A percentile compares a stretch with the other conserved stretches of the same genome.
Evolutionary conservation across 1,140 invertebrate genomes (phyloP).

Genomic region (Leucophenga varia): DNA sequence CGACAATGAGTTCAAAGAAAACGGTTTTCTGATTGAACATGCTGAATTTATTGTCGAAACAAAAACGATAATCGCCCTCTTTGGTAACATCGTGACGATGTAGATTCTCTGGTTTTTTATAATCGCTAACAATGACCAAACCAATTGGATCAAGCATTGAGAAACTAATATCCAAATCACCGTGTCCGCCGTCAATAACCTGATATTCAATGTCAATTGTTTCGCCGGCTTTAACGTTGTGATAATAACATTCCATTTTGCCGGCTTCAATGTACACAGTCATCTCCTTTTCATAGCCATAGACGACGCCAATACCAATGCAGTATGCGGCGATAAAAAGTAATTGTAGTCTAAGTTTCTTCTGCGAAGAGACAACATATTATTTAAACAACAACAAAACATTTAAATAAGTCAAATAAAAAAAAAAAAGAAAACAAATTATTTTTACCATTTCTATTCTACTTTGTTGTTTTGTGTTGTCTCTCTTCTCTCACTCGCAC

Average conservation of each 20-base stretch:
- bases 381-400: no score
- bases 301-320: no score
- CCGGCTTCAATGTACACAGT: conserved; percentile 71
- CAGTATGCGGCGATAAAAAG: no score
- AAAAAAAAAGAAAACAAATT: no score
- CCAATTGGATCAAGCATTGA: conserved; percentile 66
- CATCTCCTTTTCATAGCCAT: conserved; percentile 64
- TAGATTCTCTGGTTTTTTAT: conserved; percentile 70
- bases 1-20: conserved; percentile 77
- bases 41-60: conserved; percentile 82
- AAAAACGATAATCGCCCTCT: conserved; percentile 75
- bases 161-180: conserved; percentile 78
- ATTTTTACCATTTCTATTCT: no score
- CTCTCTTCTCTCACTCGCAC: no score
- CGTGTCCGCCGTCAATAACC: conserved; percentile 75
- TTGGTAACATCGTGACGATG: conserved; percentile 62
- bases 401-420: no score
- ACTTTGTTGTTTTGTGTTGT: no score
- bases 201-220: conserved; percentile 75
- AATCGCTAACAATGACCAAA: conserved; percentile 66
- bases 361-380: no score
- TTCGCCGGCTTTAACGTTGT: conserved; percentile 62
- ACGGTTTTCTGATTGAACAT: conserved; percentile 77
- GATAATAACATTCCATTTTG: conserved; percentile 70
- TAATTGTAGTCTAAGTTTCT: no score